Base-by-base conservation (phyloP, 2,888 invertebrate species). In the Camptogramma bilineatum region DNA sequence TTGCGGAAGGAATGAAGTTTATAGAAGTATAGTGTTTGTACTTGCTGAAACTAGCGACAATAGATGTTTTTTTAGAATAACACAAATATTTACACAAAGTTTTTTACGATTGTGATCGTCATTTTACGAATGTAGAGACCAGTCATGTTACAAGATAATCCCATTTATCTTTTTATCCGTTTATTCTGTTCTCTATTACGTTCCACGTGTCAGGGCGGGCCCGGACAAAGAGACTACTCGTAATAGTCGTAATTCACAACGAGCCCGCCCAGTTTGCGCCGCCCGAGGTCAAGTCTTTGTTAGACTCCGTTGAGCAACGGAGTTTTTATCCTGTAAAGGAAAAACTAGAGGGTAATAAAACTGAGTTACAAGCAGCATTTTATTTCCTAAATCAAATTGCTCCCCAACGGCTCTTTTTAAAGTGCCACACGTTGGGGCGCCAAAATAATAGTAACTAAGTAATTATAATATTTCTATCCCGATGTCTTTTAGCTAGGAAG, bases 241-340 rank as follows among this genome's bases (percentile, higher is more conserved):
- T 62, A 44, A 31, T 42, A 60, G 48, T 53, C 50, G 50, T 65
- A 58, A 53, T 62, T 65, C 53, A 62, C 54, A 5, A 46, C 57
- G 42, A 52, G 56, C 39, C 31, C 31, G 44, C 56, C 57, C 51
- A 54, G 39, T 52, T 28, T 19, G 39, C 62, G 51, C 13, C 34
- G 39, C 31, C 50, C 18, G 54, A 51, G 58, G 54, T 62, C 58
- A 54, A 51, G 39, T 62, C 57, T 54, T 58, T 61, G 57, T 54
- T 58, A 50, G 17, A 47, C 4, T 47, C 24, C 52, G 28, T 44
- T 46, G 21, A 17, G 19, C 46, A 52, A 2, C 34, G 16, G 54
- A n/a, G 18, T 42, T 52, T 44, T 51, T 64, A 54, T 52, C n/a
- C 55, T 59, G 59, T 47, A 13, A 19, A 47, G 18, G 19, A 47